Base-by-base conservation (phyloP, 2,113 vertebrate species). In the Erythrocercus mccallii region DNA sequence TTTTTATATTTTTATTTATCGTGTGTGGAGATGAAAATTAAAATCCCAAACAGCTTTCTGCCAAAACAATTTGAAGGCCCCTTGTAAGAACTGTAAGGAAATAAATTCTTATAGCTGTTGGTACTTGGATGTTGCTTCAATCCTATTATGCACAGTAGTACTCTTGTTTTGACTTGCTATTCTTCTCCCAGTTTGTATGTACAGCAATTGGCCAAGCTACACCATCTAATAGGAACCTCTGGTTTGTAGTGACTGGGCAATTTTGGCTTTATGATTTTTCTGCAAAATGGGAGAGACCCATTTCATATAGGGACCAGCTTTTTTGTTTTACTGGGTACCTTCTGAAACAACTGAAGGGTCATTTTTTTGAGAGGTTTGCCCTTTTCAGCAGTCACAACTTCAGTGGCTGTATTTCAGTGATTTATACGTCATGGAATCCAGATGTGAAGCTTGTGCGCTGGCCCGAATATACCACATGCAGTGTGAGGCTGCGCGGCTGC, bases 381-480 rank as follows among this genome's bases (percentile, higher is more conserved):
- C 69, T 91, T 94, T 74, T 31, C 61, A 58, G 23, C 8, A 47
- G 23, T 10, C 31, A 38, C 25, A 31, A 11, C 14, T 88, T 80
- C 57, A 51, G 19, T 15, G 16, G 37, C 10, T 10, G 0, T 31
- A 5, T 81, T 66, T 86, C 77, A 58, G 60, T 53, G 68, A 74
- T 62, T 82, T 44, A 13, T 12, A 2, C 22, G 2, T 27, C 27
- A 8, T 0, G 24, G 17, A 53, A 45, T 10, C 38, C 33, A 84
- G 64, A 16, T 22, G 22, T 80, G 61, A 56, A 80, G 66, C 25
- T 28, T 31, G 1, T 0, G 1, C 9, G 58, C 19, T 4, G 33
- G 44, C 45, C 24, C 1, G 23, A 47, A 6, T 48, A 0, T 8
- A 11, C 42, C 14, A 5, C 3, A 3, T 8, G 38, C 17, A 21